phyloP scores from a whole-genome alignment of 2,113 vertebrate species.

The Gallinago undulata region DNA sequence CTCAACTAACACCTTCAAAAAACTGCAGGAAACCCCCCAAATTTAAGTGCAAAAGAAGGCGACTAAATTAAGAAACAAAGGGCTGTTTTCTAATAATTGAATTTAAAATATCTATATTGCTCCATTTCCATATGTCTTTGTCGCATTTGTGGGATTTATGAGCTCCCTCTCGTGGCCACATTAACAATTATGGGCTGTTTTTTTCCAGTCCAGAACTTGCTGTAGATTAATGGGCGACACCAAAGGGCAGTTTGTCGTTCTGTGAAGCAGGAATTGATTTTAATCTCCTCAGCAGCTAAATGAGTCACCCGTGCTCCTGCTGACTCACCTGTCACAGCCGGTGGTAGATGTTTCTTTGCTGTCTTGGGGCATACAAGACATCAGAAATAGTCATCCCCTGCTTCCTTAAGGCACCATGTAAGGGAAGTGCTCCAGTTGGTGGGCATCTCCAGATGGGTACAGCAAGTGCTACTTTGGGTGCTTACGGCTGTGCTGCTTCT shows the following conservation, averaged over 20 bases:
- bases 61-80: not conserved
- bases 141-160: not conserved
- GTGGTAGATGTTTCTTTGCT: not conserved
- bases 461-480: not conserved
- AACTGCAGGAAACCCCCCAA: not conserved
- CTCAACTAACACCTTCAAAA: not conserved
- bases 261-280: not conserved
- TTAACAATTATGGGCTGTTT: not conserved
- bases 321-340: not conserved
- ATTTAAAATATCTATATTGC: not conserved
- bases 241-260: not conserved
- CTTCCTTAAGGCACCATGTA: not conserved
- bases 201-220: not conserved
- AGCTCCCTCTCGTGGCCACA: slow-evolving; percentile 41
- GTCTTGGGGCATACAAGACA: rapidly evolving
- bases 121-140: not conserved
- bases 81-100: not conserved
- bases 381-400: rapidly evolving
- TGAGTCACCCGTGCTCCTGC: not conserved
- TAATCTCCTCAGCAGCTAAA: not conserved
- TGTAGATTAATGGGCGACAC: not conserved
- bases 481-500: not conserved
- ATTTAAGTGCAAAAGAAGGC: not conserved
- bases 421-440: not conserved
- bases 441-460: not conserved